Evolutionary conservation across 2,888 invertebrate genomes (phyloP).

Genomic region (Aelia acuminata): DNA sequence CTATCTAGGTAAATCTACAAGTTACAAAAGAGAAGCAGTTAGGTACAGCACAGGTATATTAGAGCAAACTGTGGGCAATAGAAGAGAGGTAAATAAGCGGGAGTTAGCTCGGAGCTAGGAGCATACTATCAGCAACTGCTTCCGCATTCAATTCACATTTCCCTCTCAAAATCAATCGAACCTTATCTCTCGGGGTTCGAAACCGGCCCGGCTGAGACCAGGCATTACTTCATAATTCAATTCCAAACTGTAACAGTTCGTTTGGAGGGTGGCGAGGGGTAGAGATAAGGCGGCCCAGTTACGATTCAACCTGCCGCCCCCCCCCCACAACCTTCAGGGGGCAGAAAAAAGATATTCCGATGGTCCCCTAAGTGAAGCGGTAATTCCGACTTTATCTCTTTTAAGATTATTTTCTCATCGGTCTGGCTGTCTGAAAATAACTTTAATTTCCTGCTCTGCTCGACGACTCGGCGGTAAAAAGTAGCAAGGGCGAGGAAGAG

Average conservation of each 20-base stretch:
- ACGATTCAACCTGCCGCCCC: slow-evolving; percentile 23
- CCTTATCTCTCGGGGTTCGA: slow-evolving; percentile 41
- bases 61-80: too few relatives aligned
- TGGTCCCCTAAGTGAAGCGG: slow-evolving; percentile 31
- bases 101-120: not conserved
- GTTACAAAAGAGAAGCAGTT: not conserved
- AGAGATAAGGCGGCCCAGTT: slow-evolving; percentile 43
- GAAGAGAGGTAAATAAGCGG: too few relatives aligned
- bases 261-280: not conserved
- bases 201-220: slow-evolving; percentile 28
- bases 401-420: slow-evolving; percentile 59
- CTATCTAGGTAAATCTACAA: not conserved
- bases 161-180: slow-evolving; percentile 53
- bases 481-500: not conserved
- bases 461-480: not conserved
- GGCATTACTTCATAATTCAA: slow-evolving; percentile 58
- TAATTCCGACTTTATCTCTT: slow-evolving; percentile 57
- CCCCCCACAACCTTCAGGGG: not conserved
- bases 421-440: slow-evolving; percentile 52
- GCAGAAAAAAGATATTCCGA: slow-evolving; percentile 48
- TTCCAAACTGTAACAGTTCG: slow-evolving; percentile 27
- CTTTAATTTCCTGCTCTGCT: slow-evolving; percentile 57
- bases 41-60: not conserved
- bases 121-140: not conserved
- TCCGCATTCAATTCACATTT: slow-evolving; percentile 43